Conservation (phyloP, 64 coral and sea anemone genomes). For the Acropora yongei region DNA sequence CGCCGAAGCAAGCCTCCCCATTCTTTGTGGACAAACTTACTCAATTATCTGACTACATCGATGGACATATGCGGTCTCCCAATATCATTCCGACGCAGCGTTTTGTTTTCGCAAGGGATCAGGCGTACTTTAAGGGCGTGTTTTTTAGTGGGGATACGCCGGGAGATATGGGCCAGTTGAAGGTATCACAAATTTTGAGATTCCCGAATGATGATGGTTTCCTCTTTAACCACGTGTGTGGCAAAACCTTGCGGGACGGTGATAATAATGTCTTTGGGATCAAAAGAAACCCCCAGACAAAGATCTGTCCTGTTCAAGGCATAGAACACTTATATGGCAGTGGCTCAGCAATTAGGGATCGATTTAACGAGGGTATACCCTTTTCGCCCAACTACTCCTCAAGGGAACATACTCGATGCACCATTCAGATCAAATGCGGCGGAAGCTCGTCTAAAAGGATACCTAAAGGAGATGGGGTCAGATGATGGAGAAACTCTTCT, state of each 20-base stretch:
- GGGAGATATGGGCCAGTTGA: too few relatives aligned
- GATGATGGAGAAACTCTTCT: constrained; percentile 49
- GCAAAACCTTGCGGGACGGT: not conserved
- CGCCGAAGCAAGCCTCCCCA: too few relatives aligned
- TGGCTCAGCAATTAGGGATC: not conserved
- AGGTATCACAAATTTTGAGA: too few relatives aligned
- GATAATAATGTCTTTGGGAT: constrained; percentile 53
- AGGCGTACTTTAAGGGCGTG: too few relatives aligned
- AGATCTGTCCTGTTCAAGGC: constrained; percentile 23
- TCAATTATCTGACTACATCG: too few relatives aligned
- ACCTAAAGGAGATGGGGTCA: constrained; percentile 40
- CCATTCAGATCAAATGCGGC: constrained; percentile 20
- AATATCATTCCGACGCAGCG: too few relatives aligned
- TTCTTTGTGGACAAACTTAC: too few relatives aligned
- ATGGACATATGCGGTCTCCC: too few relatives aligned
- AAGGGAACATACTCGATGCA: constrained; percentile 7
- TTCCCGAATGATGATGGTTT: constrained; percentile 14
- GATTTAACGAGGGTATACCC: constrained; percentile 37
- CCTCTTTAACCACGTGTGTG: constrained; percentile 36
- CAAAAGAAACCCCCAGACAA: not conserved
- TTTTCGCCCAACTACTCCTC: constrained; percentile 24
- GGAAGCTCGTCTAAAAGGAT: constrained; percentile 34
- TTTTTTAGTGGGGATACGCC: too few relatives aligned
- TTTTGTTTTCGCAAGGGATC: too few relatives aligned
- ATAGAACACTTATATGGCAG: constrained; percentile 45